These are phyloP conservation scores for Athripsodes cinereus DNA, from an alignment of 2,888 invertebrate species.

Conservation along the genomic window DNA sequence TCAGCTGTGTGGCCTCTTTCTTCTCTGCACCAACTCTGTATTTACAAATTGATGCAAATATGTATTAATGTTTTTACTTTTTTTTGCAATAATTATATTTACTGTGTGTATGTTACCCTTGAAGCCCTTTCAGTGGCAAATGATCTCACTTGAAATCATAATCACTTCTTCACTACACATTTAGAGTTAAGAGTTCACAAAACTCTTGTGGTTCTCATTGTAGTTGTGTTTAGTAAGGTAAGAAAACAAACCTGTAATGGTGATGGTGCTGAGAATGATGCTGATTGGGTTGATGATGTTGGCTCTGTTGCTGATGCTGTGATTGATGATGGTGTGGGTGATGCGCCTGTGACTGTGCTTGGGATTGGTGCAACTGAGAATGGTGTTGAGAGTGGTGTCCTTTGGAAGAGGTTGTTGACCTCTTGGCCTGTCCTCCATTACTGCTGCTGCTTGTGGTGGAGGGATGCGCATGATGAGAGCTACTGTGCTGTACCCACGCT, in stretches of 20 bases:
- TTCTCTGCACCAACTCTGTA: slow-evolving; percentile 52
- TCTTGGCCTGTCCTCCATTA: slow-evolving; percentile 32
- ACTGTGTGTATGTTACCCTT: too few relatives aligned
- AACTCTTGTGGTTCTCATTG: neutral
- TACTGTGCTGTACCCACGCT: slow-evolving; percentile 20
- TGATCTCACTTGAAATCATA: too few relatives aligned
- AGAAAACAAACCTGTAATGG: slow-evolving; percentile 40
- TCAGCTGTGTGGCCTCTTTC: slow-evolving; percentile 83
- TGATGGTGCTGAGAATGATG: slow-evolving; percentile 40
- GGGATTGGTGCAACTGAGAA: slow-evolving; percentile 2
- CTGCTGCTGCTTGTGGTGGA: slow-evolving; percentile 34
- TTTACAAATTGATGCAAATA: too few relatives aligned
- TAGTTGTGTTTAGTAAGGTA: neutral
- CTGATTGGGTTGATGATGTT: slow-evolving; percentile 21
- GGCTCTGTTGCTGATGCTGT: slow-evolving; percentile 38
- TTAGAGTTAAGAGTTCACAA: neutral
- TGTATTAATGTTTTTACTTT: too few relatives aligned
- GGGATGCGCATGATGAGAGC: slow-evolving; percentile 23
- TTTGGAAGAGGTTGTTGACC: slow-evolving; percentile 2
- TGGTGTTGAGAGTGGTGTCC: slow-evolving; percentile 6
- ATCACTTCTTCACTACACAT: neutral
- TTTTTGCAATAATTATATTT: too few relatives aligned
- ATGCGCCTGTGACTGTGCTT: slow-evolving; percentile 33
- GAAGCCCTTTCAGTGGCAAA: too few relatives aligned
- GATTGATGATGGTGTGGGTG: slow-evolving; percentile 39